These are phyloP conservation scores for Emys orbicularis DNA, from an alignment of 2,797 vertebrate genomes.

Conservation along the genomic window DNA sequence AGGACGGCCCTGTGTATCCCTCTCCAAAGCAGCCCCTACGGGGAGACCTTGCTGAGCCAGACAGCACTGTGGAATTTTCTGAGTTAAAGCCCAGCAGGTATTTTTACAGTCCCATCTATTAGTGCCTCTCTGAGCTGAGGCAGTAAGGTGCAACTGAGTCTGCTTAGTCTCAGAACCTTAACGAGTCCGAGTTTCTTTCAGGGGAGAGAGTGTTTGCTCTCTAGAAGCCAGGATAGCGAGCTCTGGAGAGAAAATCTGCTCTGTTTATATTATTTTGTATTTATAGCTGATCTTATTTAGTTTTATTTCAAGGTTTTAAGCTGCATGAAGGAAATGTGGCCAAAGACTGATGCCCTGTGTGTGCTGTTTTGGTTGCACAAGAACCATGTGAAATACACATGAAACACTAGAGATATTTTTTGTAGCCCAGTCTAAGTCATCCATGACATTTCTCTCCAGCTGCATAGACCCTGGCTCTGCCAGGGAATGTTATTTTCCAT, in stretches of 20 bases:
- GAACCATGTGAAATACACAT: background rate
- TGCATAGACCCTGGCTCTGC: background rate
- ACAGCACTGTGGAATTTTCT: background rate
- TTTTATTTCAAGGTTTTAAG: background rate
- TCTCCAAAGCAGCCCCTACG: background rate
- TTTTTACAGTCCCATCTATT: background rate
- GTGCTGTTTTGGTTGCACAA: background rate
- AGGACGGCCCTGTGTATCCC: background rate
- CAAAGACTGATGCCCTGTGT: background rate
- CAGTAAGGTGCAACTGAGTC: background rate
- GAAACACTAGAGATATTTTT: background rate
- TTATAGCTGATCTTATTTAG: background rate
- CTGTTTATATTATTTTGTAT: background rate
- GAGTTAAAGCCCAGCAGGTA: background rate
- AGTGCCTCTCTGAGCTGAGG: background rate
- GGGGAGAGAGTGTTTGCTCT: background rate
- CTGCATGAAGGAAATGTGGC: rapidly evolving
- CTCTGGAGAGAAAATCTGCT: background rate
- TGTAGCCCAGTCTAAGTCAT: background rate
- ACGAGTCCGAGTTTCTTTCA: background rate
- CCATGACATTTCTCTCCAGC: background rate
- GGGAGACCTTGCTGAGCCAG: background rate
- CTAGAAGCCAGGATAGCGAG: background rate
- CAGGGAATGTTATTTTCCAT: background rate
- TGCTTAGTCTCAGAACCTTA: background rate